Conservation (phyloP, 2,888 invertebrate species). For the Meloe dianella region DNA sequence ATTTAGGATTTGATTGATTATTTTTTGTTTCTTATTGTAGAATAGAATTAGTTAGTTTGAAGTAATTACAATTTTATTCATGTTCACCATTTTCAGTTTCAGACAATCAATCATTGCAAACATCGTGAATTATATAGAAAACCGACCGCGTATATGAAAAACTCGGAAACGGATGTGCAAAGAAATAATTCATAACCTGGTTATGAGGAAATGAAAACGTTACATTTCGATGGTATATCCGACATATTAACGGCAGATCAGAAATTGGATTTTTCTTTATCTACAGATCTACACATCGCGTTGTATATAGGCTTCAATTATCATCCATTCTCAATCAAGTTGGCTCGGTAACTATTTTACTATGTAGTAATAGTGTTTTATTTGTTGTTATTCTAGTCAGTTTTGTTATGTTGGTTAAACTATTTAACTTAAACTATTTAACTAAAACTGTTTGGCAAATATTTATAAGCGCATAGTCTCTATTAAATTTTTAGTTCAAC, state of each 20-base stretch:
- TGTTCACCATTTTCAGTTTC: slow-evolving; percentile 35
- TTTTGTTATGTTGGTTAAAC: not conserved
- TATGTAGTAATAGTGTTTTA: not conserved
- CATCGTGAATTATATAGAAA: slow-evolving; percentile 29
- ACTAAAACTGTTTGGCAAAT: not conserved
- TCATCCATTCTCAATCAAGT: not conserved
- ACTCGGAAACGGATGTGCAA: slow-evolving; percentile 41
- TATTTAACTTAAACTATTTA: too few relatives aligned
- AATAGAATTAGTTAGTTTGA: slow-evolving; percentile 28
- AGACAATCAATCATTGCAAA: slow-evolving; percentile 41
- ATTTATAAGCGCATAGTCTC: slow-evolving; percentile 5
- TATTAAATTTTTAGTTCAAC: slow-evolving; percentile 33
- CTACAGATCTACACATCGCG: not conserved
- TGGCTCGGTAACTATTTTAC: not conserved
- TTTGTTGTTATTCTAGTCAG: not conserved
- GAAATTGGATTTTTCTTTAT: slow-evolving; percentile 23
- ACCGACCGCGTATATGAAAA: slow-evolving; percentile 38
- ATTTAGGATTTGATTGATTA: not conserved
- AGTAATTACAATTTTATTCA: slow-evolving; percentile 41
- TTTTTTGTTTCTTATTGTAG: not conserved
- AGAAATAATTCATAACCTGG: slow-evolving; percentile 44
- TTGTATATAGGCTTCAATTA: not conserved
- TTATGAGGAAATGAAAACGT: slow-evolving; percentile 39
- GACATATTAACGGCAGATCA: slow-evolving; percentile 33
- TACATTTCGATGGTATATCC: slow-evolving; percentile 33